Percentiles rank a stretch among this genome's conserved stretches.
phyloP scores from a whole-genome alignment of 1,140 invertebrate genomes.

The Psix sp. region DNA sequence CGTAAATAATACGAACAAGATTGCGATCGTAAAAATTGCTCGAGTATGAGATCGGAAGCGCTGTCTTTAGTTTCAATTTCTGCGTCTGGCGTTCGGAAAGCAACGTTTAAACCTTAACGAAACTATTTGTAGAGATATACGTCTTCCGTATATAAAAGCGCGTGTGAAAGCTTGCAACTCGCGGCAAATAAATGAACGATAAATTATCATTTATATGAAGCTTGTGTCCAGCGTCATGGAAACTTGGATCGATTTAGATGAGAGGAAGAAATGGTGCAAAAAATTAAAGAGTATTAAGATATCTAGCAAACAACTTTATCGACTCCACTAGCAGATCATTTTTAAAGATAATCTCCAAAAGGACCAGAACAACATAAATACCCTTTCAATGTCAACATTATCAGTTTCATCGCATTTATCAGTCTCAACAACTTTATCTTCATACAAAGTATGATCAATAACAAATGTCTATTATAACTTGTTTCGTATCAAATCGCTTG shows the following conservation, averaged over 20 bases:
- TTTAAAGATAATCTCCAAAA: no score
- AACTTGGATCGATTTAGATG: slow-evolving; percentile 30
- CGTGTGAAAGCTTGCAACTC: slow-evolving; percentile 33
- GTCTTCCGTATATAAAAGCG: slow-evolving; percentile 31
- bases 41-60: slow-evolving; percentile 3
- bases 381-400: no score
- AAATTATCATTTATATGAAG: slow-evolving; percentile 62
- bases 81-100: background rate
- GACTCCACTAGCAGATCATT: no score
- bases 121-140: slow-evolving; percentile 37
- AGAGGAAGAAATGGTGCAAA: background rate
- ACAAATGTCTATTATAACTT: no score
- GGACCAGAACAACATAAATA: no score
- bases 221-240: slow-evolving; percentile 49
- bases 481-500: no score
- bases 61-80: slow-evolving; percentile 28
- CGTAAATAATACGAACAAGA: no score
- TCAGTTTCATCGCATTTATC: no score
- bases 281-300: no score
- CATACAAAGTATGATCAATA: no score
- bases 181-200: slow-evolving; percentile 48
- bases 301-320: no score
- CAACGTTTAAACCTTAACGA: slow-evolving; percentile 30
- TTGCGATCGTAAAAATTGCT: slow-evolving; percentile 13
- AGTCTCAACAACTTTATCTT: no score